Evolutionary conservation across 2,888 invertebrate genomes (phyloP).

Genomic region (Schizaphis graminum): DNA sequence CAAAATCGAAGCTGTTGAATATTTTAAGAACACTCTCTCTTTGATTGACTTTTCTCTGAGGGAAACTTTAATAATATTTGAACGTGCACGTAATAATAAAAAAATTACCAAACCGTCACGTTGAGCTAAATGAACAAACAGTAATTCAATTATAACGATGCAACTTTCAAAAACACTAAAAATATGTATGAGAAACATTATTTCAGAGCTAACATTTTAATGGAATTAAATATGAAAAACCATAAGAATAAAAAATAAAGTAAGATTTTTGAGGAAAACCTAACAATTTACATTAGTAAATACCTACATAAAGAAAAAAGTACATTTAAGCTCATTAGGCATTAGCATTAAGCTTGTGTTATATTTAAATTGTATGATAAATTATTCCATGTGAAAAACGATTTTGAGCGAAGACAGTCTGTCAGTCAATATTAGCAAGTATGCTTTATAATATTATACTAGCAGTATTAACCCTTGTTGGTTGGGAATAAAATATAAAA

Average conservation of each 20-base stretch:
- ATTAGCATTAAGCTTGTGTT: no score
- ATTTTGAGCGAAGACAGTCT: no score
- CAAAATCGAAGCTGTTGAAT: neutral
- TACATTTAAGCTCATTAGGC: neutral
- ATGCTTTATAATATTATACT: no score
- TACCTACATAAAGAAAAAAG: neutral
- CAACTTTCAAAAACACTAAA: neutral
- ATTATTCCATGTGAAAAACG: no score
- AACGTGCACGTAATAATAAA: slow-evolving; percentile 12
- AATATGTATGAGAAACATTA: neutral
- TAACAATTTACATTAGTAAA: neutral
- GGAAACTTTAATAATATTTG: neutral
- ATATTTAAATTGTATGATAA: no score
- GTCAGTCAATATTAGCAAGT: no score
- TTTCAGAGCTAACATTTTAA: neutral
- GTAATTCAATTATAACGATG: slow-evolving; percentile 10
- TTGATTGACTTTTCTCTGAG: slow-evolving; percentile 26
- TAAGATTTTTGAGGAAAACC: neutral
- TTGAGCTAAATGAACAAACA: slow-evolving; percentile 20
- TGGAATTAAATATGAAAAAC: neutral
- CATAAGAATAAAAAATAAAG: neutral
- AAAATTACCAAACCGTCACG: neutral
- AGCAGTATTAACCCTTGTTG: no score
- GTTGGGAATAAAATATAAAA: no score
- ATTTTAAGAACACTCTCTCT: slow-evolving; percentile 3